Base-by-base conservation (phyloP, 2,888 invertebrate species). In the Tenodera sinensis region DNA sequence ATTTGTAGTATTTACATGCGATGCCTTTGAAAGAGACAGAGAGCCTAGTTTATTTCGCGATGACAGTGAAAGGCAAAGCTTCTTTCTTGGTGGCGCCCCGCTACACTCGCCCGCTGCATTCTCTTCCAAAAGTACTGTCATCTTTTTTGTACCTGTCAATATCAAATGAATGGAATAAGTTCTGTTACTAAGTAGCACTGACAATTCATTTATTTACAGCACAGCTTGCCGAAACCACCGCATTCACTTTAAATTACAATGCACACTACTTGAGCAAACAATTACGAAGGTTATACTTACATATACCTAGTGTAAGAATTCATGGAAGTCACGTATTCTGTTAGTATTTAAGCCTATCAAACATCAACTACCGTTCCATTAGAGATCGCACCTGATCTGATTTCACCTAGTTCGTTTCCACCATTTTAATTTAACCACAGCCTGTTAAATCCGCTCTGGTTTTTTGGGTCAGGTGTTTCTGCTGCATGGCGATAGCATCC, bases 41-140 rank as follows among this genome's bases (percentile, higher is more conserved):
- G 86, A 28, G 27, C 86, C 83, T 83, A 83, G 83, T 47, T 89
- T 86, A 27, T 30, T 83, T 54, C 88, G 85, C 27, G 42, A 28
- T 89, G 91, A 90, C 90, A 93, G 92, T 90, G 93, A 93, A 89
- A 93, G 92, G 91, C 94, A 93, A 91, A 93, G 92, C 92, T 93
- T 94, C 92, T 94, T 94, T 92, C 93, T 93, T 83, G 94, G 94
- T 89, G 94, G 94, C 91, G 89, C 28, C 86, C 89, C 89, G 88
- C 90, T 90, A 90, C 84, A 85, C 88, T 93, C 93, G 93, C 93
- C 93, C 92, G 93, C 92, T 92, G 93, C 93, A 93, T 93, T 93
- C 92, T 93, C 93, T 93, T 93, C 93, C 92, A 93, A 93, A 93
- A 94, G 93, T 92, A 94, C 93, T 93, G 94, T 94, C 94, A 94